phyloP scores from a whole-genome alignment of 1,140 invertebrate species.

The Lanistes nyassanus region DNA sequence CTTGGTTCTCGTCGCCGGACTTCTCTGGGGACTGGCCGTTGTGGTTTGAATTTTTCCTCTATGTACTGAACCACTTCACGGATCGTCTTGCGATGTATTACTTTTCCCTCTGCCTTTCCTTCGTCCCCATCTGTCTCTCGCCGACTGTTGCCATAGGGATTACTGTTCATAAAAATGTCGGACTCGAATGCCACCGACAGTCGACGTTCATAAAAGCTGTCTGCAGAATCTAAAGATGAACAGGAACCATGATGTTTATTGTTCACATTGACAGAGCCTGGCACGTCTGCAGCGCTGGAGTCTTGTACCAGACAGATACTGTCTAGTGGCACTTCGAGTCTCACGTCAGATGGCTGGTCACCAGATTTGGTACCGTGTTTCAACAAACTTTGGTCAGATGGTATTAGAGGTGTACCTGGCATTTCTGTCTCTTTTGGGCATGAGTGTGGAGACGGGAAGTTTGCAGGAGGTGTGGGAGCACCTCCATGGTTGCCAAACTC shows the following conservation, averaged over 20 bases:
- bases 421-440: not conserved
- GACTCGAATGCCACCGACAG: conserved; percentile 50
- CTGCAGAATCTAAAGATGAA: conserved; percentile 33
- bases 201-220: conserved; percentile 52
- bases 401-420: conserved; percentile 24
- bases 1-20: conserved; percentile 46
- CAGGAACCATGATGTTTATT: conserved; percentile 16
- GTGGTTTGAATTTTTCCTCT: conserved; percentile 44
- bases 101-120: not conserved
- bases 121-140: not conserved
- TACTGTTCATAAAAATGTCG: conserved; percentile 36
- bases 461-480: conserved; percentile 12
- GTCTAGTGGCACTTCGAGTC: no score
- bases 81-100: conserved; percentile 34
- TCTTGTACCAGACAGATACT: not conserved
- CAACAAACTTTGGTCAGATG: conserved; percentile 50
- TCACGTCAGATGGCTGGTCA: no score
- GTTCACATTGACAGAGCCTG: no score
- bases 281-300: not conserved
- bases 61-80: conserved; percentile 49
- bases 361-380: conserved; percentile 38
- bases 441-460: conserved; percentile 21
- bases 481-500: conserved; percentile 25
- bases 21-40: conserved; percentile 30
- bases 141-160: conserved; percentile 3